Evolutionary conservation across 2,113 vertebrate genomes (phyloP), one percentile per base, ranked within the genome.

Genomic region (Myocastor coypus): DNA sequence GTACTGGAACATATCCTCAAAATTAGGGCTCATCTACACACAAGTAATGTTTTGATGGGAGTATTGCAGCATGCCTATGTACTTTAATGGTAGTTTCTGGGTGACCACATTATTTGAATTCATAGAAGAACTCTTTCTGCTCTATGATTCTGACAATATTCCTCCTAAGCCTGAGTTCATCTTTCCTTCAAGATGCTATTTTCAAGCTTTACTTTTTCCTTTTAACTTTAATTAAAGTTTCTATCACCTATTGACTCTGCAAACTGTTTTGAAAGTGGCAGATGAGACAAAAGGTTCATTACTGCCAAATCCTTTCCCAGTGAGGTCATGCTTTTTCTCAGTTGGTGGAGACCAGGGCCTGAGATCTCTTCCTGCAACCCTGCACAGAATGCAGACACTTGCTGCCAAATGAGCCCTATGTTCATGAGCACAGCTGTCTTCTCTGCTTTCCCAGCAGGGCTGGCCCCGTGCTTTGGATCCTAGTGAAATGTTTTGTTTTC

Each of bases 201-300:
- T 75, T 68, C 90, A 95, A 96, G 78, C 52, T 64, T 46, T 59
- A 84, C 93, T 95, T 97, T 98, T 81, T 87, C 75, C 73, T 61
- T 92, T 96, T 91, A 91, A 73, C 95, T 95, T 97, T 98, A 97
- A 97, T 98, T 97, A 98, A 96, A 81, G 87, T 66, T 73, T 40
- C 46, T 61, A 86, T 96, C 94, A 97, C 91, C 83, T 86, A 92
- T 57, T 87, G 96, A 94, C 91, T 95, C 90, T 91, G 75, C 77
- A 95, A 83, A 7, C 6, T 85, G 82, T 94, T 92, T 92, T 87
- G 64, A 94, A 98, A 97, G 86, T 96, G n/a, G 19, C 92, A 37
- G 32, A 97, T 94, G 83, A 94, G 63, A 97, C 78, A 50, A 91
- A 80, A 93, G 22, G 81, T 57, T 97, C 40, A 94, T 96, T 98